Evolutionary conservation across 2,113 vertebrate species (phyloP), one percentile per base, ranked within the genome.

Genomic region (Blennius ocellaris): DNA sequence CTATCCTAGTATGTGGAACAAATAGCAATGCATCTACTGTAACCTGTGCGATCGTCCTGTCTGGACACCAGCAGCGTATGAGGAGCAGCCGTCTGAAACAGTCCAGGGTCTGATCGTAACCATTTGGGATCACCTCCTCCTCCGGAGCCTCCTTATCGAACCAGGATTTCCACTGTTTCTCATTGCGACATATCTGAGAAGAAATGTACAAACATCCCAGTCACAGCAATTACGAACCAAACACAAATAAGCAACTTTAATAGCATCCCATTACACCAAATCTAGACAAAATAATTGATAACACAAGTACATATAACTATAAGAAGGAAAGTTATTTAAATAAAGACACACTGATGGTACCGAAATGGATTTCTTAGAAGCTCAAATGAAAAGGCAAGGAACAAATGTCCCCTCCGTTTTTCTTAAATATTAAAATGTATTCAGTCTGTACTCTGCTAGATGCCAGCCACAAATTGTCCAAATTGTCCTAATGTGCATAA

Each of bases 91-190:
- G 93, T 51, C 94, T 88, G 67, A 99, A 99, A 87, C 94, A 95
- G 79, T 99, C 97, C 1, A 99, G 93, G 53, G 91, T 85, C 77
- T 96, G 93, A 71, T 95, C 95, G 47, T 97, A 99, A n/a, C 94
- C 93, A 76, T 96, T 93, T 37, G 97, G 97, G 71, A 96, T 49
- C 9, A 90, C 74, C 73, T 97, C 96, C 78, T 98, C 97, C 78
- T 99, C 98, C 0, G 98, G 98, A 11, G 94, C 95, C 74, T 98
- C 96, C 77, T 96, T 96, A 87, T 99, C 97, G 92, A 98, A 97
- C 98, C 97, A 99, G 2, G 69, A 83, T 90, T 96, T 99, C 98
- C 98, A 99, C 82, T 94, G 94, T 83, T 97, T 99, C 90, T 98
- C 97, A 72, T 95, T 94, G 63, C 84, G 90, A 66, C 92, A 92